phyloP scores from a whole-genome alignment of 2,113 vertebrate genomes.

The Scartelaos histophorus region DNA sequence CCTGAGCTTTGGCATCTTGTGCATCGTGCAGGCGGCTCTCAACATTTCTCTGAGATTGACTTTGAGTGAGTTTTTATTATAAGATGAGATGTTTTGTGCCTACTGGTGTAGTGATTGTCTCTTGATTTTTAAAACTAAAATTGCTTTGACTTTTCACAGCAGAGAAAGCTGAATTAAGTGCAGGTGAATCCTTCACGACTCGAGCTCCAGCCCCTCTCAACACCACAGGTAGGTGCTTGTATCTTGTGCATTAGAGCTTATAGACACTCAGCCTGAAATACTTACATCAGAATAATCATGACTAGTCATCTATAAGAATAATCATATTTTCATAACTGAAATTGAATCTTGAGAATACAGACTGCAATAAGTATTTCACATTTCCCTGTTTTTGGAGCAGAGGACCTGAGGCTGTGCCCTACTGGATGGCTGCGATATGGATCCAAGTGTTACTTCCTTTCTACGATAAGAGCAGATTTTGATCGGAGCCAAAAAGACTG shows the following conservation, averaged over 20 bases:
- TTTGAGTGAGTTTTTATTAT: not conserved
- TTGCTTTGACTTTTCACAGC: not conserved
- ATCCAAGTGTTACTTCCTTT: conserved; percentile 47
- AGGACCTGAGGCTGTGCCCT: conserved; percentile 14
- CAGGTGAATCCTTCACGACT: not conserved
- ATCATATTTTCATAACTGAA: no score
- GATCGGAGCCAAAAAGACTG: conserved; percentile 29
- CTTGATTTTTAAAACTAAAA: not conserved
- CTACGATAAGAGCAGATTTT: conserved; percentile 21
- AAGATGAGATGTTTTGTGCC: no score
- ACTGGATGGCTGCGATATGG: conserved; percentile 21
- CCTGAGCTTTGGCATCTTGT: conserved; percentile 43
- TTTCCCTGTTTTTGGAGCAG: not conserved
- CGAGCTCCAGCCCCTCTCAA: not conserved
- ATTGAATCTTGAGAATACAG: no score
- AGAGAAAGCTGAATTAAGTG: not conserved
- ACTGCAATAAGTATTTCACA: no score
- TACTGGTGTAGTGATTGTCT: no score
- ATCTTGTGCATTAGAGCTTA: not conserved
- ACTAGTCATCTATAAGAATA: no score
- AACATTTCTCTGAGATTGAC: conserved; percentile 43
- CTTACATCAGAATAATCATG: no score
- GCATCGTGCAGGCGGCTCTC: conserved; percentile 44
- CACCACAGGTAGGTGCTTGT: not conserved
- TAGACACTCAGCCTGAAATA: no score